Percentiles rank a stretch among this genome's conserved stretches.
Conservation (phyloP, 2,888 invertebrate genomes). For the Cancer borealis region DNA sequence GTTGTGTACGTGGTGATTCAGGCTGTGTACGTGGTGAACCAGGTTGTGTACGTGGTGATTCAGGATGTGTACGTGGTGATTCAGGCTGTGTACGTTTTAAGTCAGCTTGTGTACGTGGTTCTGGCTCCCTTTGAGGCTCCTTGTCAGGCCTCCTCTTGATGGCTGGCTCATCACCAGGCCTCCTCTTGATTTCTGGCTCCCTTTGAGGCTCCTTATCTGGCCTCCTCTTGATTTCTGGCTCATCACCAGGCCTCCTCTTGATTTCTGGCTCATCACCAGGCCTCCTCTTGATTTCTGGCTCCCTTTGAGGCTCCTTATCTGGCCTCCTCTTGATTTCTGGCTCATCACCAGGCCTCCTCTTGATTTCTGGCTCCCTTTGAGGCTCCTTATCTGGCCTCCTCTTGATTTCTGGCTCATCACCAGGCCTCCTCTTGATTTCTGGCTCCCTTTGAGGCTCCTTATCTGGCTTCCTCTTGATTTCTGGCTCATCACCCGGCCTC, state of each 20-base stretch:
- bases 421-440: too few species aligned
- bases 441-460: neutral
- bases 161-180: constrained; percentile 21
- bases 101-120: neutral
- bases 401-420: neutral
- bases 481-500: too few species aligned
- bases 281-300: constrained; percentile 18
- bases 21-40: too few species aligned
- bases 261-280: constrained; percentile 42
- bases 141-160: neutral
- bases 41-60: too few species aligned
- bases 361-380: neutral
- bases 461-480: neutral
- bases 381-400: neutral
- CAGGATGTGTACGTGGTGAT: too few species aligned
- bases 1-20: too few species aligned
- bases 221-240: constrained; percentile 50
- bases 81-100: too few species aligned
- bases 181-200: constrained; percentile 45
- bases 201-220: constrained; percentile 6
- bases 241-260: constrained; percentile 55
- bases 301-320: neutral
- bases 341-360: constrained; percentile 2
- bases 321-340: neutral
- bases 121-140: neutral